Percentiles rank a stretch among this genome's conserved stretches.
Evolutionary conservation across 2,797 vertebrate species (phyloP).

Genomic region (Cirrhinus mrigala): DNA sequence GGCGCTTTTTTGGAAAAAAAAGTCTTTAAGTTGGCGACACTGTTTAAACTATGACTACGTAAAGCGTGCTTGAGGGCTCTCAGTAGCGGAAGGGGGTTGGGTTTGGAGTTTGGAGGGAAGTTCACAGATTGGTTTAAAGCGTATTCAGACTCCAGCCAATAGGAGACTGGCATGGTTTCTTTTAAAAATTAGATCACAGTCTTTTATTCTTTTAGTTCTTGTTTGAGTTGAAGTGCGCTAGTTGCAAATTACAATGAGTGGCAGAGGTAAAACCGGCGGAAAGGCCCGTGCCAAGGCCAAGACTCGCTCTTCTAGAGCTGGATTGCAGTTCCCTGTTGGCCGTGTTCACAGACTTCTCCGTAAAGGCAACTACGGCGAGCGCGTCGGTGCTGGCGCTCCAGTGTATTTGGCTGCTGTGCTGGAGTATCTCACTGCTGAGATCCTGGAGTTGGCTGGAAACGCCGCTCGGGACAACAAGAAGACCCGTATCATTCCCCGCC

Average conservation of each 20-base stretch:
- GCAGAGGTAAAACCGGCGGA: background rate
- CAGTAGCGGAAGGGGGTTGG: too few relatives aligned
- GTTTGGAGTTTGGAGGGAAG: background rate
- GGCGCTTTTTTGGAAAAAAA: too few relatives aligned
- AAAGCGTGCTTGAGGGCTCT: too few relatives aligned
- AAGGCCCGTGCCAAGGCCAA: slow-evolving; percentile 1
- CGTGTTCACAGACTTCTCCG: background rate
- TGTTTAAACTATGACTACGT: too few relatives aligned
- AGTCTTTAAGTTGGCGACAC: too few relatives aligned
- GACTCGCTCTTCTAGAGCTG: background rate
- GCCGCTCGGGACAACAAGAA: too few relatives aligned
- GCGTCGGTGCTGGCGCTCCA: too few relatives aligned
- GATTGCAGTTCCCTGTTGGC: background rate
- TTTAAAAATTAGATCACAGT: background rate
- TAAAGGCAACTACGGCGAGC: background rate
- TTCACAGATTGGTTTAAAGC: background rate
- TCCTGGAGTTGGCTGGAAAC: too few relatives aligned
- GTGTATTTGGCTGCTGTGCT: too few relatives aligned
- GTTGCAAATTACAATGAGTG: background rate
- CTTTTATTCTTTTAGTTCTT: rapidly evolving
- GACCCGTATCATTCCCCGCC: too few relatives aligned
- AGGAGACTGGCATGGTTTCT: background rate
- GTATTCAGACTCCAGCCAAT: background rate
- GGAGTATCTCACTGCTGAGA: too few relatives aligned
- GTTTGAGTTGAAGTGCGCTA: too few relatives aligned